Percentiles rank a stretch among this genome's conserved stretches.
phyloP scores from a whole-genome alignment of 2,113 vertebrate species.

The Mus spicilegus region DNA sequence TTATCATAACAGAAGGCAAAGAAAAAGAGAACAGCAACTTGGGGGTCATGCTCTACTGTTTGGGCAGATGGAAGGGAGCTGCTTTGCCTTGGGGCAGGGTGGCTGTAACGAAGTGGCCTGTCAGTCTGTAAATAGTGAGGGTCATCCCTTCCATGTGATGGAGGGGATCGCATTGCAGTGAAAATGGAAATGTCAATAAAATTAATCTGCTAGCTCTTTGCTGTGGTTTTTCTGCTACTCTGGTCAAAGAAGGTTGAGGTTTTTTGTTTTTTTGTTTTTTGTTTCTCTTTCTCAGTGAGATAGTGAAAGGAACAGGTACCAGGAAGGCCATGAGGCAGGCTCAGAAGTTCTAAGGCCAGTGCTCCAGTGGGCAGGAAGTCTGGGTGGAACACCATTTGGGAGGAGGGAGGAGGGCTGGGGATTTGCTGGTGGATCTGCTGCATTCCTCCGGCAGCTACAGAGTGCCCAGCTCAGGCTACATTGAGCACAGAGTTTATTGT shows the following conservation, averaged over 20 bases:
- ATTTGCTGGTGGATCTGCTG: slow-evolving; percentile 88
- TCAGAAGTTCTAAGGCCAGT: slow-evolving; percentile 81
- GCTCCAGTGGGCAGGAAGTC: slow-evolving; percentile 74
- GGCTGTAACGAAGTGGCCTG: slow-evolving; percentile 98
- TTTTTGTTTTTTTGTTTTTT: not conserved
- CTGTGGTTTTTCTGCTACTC: slow-evolving; percentile 89
- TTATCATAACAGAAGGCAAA: slow-evolving; percentile 81
- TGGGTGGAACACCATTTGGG: slow-evolving; percentile 70
- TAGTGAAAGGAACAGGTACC: slow-evolving; percentile 77
- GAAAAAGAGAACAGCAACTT: slow-evolving; percentile 87
- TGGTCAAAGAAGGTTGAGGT: slow-evolving; percentile 86
- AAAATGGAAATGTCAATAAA: slow-evolving; percentile 99
- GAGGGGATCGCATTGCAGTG: slow-evolving; percentile 97
- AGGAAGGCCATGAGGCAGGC: slow-evolving; percentile 74
- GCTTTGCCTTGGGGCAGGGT: slow-evolving; percentile 92
- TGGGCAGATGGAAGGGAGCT: slow-evolving; percentile 93
- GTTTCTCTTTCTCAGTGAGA: not conserved
- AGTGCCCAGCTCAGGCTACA: slow-evolving; percentile 90
- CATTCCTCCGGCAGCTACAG: slow-evolving; percentile 93
- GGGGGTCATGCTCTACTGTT: slow-evolving; percentile 94
- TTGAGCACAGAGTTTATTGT: slow-evolving; percentile 96
- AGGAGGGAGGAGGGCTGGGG: slow-evolving; percentile 80
- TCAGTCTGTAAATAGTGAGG: slow-evolving; percentile 98
- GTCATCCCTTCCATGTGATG: slow-evolving; percentile 94
- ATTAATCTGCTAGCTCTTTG: slow-evolving; percentile 99